phyloP scores from a whole-genome alignment of 2,797 vertebrate species.

The Atherinosoma microstoma region DNA sequence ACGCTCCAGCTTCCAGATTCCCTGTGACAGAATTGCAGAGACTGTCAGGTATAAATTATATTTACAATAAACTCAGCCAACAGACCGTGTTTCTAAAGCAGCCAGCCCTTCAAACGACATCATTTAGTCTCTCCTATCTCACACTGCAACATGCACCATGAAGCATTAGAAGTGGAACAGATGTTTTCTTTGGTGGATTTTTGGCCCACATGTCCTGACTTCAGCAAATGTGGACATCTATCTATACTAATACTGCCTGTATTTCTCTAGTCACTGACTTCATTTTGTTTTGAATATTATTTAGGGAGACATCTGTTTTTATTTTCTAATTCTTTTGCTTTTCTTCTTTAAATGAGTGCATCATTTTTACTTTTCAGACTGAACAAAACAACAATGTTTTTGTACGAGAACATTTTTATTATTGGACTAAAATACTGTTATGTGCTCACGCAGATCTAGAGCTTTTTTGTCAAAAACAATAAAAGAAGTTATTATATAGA shows the following conservation, averaged over 20 bases:
- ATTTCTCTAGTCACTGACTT: constrained; percentile 30
- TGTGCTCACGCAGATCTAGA: background rate
- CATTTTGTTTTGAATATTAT: constrained; percentile 24
- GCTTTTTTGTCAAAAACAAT: constrained; percentile 4
- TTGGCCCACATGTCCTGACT: constrained; percentile 16
- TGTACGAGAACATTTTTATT: background rate
- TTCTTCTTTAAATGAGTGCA: constrained; percentile 3
- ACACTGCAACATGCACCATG: constrained; percentile 12
- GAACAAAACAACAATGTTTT: background rate
- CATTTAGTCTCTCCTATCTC: constrained; percentile 36
- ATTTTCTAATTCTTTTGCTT: background rate
- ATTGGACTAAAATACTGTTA: background rate
- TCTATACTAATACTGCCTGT: constrained; percentile 1
- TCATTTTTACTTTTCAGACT: background rate
- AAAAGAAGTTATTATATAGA: constrained; percentile 26
- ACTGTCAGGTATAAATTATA: constrained; percentile 58
- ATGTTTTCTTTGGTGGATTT: constrained; percentile 37
- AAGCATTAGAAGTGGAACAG: constrained; percentile 22
- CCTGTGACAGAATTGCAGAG: constrained; percentile 61
- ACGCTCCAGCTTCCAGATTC: constrained; percentile 75
- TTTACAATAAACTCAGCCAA: constrained; percentile 56
- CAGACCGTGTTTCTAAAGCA: constrained; percentile 20
- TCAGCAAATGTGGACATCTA: constrained; percentile 29
- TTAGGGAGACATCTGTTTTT: constrained; percentile 5
- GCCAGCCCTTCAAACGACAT: constrained; percentile 40